Conservation (phyloP, 2,888 invertebrate species). For the Ochlodes sylvanus region DNA sequence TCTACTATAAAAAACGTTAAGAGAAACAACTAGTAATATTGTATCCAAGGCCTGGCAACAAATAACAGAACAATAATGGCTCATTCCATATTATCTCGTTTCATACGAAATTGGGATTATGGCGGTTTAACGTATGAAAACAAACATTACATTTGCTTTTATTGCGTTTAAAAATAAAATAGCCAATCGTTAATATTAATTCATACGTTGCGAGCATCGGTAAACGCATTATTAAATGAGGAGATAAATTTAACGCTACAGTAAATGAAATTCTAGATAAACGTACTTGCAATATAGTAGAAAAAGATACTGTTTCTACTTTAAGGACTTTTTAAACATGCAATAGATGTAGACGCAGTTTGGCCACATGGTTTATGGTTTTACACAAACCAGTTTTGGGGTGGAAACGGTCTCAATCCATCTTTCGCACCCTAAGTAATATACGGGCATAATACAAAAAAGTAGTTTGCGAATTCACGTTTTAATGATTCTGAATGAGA, state of each 20-base stretch:
- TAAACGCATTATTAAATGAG: constrained; percentile 12
- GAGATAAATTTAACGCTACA: background rate
- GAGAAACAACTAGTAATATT: constrained; percentile 3
- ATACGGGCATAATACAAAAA: too few relatives aligned
- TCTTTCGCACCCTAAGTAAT: too few relatives aligned
- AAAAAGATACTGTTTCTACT: background rate
- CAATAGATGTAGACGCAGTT: too few relatives aligned
- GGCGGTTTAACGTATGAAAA: constrained; percentile 16
- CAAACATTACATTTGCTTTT: constrained; percentile 29
- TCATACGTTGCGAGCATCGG: constrained; percentile 12
- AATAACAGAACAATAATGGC: constrained; percentile 14
- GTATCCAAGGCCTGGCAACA: background rate
- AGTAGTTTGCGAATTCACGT: too few relatives aligned
- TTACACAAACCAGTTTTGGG: too few relatives aligned
- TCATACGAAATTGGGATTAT: constrained; percentile 26
- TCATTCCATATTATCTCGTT: constrained; percentile 16
- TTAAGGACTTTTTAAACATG: too few relatives aligned
- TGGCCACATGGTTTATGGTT: too few relatives aligned
- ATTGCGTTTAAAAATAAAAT: constrained; percentile 29
- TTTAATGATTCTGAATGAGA: too few relatives aligned
- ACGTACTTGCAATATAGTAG: background rate
- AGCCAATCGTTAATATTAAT: constrained; percentile 25
- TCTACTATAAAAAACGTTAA: background rate
- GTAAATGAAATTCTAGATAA: constrained; percentile 4
- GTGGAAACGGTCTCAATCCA: too few relatives aligned